Conservation (phyloP, 2,888 invertebrate species). For the Helicoverpa assulta region DNA sequence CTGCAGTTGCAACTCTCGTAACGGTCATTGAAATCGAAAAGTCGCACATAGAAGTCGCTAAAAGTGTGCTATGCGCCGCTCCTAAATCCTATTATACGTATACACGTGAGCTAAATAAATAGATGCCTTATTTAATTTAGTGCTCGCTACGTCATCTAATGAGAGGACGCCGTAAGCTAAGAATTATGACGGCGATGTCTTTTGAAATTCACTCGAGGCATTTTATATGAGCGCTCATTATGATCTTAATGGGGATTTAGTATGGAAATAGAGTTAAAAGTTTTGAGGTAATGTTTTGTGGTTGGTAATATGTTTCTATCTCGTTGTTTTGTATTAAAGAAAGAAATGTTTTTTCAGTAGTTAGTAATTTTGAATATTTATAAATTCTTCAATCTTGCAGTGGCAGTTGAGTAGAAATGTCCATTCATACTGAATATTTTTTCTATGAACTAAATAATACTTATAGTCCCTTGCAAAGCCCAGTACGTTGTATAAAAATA, state of each 20-base stretch:
- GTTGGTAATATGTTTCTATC: background rate
- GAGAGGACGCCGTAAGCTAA: constrained; percentile 49
- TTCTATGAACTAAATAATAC: no score
- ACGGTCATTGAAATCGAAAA: no score
- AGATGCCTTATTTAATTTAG: constrained; percentile 66
- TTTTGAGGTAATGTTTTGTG: constrained; percentile 14
- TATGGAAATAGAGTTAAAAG: constrained; percentile 8
- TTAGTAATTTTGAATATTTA: no score
- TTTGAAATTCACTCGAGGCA: constrained; percentile 36
- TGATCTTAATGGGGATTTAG: constrained; percentile 27
- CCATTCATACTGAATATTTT: no score
- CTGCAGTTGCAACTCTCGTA: background rate
- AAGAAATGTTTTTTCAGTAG: background rate
- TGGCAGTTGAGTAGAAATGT: no score
- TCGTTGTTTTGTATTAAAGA: background rate
- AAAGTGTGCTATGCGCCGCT: background rate
- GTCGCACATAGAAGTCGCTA: background rate
- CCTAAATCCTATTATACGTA: constrained; percentile 65
- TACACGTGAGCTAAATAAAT: constrained; percentile 71
- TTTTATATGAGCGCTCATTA: constrained; percentile 43
- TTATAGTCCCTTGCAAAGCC: no score
- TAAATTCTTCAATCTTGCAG: no score
- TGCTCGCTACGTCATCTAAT: constrained; percentile 47
- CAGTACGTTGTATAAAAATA: no score
- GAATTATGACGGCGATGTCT: constrained; percentile 50